Conservation (phyloP, 2,797 vertebrate species). For the Spheniscus humboldti region DNA sequence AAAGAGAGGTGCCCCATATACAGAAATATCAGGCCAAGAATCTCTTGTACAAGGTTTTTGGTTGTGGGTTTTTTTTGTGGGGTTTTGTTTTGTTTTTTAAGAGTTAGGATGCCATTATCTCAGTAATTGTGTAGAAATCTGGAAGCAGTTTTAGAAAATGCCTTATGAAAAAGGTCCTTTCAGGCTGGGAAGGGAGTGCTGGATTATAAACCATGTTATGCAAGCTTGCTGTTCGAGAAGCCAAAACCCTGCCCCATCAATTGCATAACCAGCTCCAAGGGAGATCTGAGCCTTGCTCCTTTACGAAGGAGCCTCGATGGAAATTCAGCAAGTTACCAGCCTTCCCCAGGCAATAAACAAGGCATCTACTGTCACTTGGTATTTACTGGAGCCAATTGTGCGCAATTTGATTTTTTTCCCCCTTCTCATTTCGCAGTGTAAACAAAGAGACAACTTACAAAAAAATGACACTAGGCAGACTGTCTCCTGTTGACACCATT, state of each 20-base stretch:
- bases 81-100: background rate
- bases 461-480: constrained; percentile 26
- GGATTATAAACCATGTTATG: constrained; percentile 77
- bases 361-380: constrained; percentile 25
- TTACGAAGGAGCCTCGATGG: background rate
- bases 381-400: constrained; percentile 36
- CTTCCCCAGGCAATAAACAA: constrained; percentile 51
- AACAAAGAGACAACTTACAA: constrained; percentile 33
- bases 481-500: constrained; percentile 48
- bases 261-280: constrained; percentile 60
- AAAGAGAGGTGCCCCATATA: background rate
- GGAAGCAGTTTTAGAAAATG: constrained; percentile 22
- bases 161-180: constrained; percentile 36
- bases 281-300: constrained; percentile 15
- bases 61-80: background rate
- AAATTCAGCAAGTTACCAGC: constrained; percentile 44
- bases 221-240: constrained; percentile 72
- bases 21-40: background rate
- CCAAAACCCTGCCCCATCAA: constrained; percentile 33
- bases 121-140: background rate
- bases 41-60: background rate
- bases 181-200: constrained; percentile 11
- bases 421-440: background rate
- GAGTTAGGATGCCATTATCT: background rate
- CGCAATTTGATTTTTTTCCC: background rate